Evolutionary conservation across 2,113 vertebrate genomes (phyloP).

Genomic region (Vidua macroura): DNA sequence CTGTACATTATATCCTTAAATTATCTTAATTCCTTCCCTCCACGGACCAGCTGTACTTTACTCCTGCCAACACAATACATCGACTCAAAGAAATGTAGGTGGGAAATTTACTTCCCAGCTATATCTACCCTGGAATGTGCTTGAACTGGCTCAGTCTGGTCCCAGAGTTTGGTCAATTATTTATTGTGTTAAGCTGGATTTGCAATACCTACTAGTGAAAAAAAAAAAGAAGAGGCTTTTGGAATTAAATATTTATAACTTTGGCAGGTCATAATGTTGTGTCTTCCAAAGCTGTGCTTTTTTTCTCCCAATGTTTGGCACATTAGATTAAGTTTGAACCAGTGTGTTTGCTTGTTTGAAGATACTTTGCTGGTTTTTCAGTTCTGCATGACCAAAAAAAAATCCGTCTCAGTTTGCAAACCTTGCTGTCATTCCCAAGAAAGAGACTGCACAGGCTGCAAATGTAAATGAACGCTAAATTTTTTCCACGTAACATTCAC

Average conservation of each 20-base stretch:
- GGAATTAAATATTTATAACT: background rate
- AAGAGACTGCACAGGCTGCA: background rate
- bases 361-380: background rate
- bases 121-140: background rate
- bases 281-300: background rate
- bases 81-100: background rate
- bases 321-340: background rate
- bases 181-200: slow-evolving; percentile 39
- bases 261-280: accelerated
- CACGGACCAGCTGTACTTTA: background rate
- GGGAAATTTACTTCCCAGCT: background rate
- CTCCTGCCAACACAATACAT: background rate
- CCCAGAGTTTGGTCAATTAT: slow-evolving; percentile 15
- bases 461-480: background rate
- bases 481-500: background rate
- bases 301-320: background rate
- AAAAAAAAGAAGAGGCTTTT: background rate
- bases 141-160: background rate
- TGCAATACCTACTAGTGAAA: background rate
- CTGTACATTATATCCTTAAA: slow-evolving; percentile 52
- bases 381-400: background rate
- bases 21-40: slow-evolving; percentile 60
- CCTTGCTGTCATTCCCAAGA: background rate
- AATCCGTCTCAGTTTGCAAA: background rate
- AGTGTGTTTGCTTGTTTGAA: background rate